Evolutionary conservation across 2,888 invertebrate genomes (phyloP).

Genomic region (Portevinia maculata): DNA sequence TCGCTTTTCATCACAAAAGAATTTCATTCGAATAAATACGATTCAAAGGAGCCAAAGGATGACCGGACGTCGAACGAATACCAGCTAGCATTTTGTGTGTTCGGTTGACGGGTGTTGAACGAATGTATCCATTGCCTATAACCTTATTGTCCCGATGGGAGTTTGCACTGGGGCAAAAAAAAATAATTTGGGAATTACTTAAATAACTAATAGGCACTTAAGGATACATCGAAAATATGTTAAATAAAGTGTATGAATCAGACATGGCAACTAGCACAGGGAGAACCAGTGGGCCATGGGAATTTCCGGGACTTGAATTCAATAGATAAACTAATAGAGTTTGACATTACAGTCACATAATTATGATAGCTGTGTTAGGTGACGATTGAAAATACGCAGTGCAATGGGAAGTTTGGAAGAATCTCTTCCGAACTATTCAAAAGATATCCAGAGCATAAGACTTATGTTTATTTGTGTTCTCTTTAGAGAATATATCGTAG

Average conservation of each 20-base stretch:
- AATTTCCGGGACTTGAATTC: too few relatives aligned
- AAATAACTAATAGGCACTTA: slow-evolving; percentile 73
- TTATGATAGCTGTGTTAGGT: too few relatives aligned
- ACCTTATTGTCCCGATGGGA: slow-evolving; percentile 67
- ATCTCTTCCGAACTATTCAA: too few relatives aligned
- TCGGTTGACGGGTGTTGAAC: slow-evolving; percentile 17
- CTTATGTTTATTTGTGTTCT: too few relatives aligned
- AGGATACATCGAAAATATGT: slow-evolving; percentile 71
- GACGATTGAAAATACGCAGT: too few relatives aligned
- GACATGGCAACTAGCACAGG: slow-evolving; percentile 28
- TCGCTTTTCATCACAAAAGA: slow-evolving; percentile 74
- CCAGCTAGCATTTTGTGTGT: slow-evolving; percentile 7
- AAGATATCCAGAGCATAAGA: too few relatives aligned
- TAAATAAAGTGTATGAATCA: slow-evolving; percentile 59
- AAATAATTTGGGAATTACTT: slow-evolving; percentile 72
- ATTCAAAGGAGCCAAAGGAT: slow-evolving; percentile 59
- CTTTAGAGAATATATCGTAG: too few relatives aligned
- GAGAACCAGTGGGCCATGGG: neutral
- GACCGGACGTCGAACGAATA: slow-evolving; percentile 39
- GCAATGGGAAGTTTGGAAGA: too few relatives aligned
- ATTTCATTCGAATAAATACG: slow-evolving; percentile 72
- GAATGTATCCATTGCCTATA: slow-evolving; percentile 23
- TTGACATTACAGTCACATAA: too few relatives aligned
- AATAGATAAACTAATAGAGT: too few relatives aligned
- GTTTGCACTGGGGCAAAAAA: slow-evolving; percentile 55